Conservation (phyloP, 2,797 vertebrate species). For the Cetoscarus ocellatus region DNA sequence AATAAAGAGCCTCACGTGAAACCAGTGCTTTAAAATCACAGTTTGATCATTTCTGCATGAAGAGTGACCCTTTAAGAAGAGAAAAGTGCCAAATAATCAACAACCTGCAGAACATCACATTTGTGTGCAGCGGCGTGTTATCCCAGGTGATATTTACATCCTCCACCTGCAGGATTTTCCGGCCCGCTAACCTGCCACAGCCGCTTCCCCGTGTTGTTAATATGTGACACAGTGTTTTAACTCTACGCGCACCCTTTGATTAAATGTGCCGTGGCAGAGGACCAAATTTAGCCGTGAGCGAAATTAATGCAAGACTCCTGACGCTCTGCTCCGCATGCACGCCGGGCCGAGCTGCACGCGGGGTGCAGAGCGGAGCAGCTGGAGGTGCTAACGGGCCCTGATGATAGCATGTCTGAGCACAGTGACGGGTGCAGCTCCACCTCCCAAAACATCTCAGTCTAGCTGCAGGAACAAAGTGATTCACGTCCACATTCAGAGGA, state of each 20-base stretch:
- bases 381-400: conserved; percentile 51
- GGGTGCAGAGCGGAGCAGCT: conserved; percentile 50
- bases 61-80: conserved; percentile 20
- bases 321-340: conserved; percentile 57
- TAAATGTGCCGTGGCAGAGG: conserved; percentile 60
- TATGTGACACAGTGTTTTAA: conserved; percentile 64
- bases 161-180: conserved; percentile 48
- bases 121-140: conserved; percentile 24
- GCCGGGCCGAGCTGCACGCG: conserved; percentile 23
- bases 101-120: conserved; percentile 8
- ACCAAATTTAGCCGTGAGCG: conserved; percentile 51
- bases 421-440: conserved; percentile 41
- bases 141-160: conserved; percentile 52
- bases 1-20: conserved; percentile 42
- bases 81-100: neutral
- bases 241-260: conserved; percentile 40
- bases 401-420: conserved; percentile 47
- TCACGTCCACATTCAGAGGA: conserved; percentile 30
- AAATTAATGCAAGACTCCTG: conserved; percentile 49
- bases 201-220: conserved; percentile 41
- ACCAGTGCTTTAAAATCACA: conserved; percentile 63
- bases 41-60: conserved; percentile 51
- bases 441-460: conserved; percentile 24
- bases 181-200: conserved; percentile 35
- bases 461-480: conserved; percentile 27